These are phyloP conservation scores for Bombus consobrinus DNA, from an alignment of 1,140 invertebrate species.

Conservation along the genomic window DNA sequence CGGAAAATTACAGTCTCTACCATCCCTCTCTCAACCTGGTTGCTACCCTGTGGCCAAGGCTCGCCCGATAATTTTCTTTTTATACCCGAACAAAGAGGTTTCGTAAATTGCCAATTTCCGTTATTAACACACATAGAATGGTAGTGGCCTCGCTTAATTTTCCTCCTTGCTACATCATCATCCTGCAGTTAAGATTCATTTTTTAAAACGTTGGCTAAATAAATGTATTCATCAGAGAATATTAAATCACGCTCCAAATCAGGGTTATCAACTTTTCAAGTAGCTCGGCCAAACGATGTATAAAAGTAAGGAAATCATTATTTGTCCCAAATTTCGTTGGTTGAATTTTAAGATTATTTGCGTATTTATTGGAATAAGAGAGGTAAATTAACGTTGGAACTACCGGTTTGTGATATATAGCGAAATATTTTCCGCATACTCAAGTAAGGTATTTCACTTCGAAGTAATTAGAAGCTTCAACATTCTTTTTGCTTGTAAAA, in stretches of 20 bases:
- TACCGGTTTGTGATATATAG: too few species aligned
- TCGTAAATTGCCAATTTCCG: conserved; percentile 32
- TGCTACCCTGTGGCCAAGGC: background rate
- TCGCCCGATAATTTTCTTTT: conserved; percentile 29
- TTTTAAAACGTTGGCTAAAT: background rate
- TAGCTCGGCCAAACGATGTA: too few species aligned
- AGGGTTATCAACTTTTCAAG: background rate
- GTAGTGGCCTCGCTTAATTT: background rate
- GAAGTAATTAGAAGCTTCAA: too few species aligned
- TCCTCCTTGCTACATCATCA: background rate
- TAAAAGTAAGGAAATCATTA: too few species aligned
- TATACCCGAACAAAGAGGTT: conserved; percentile 16
- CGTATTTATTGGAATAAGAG: background rate
- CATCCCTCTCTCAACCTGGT: background rate
- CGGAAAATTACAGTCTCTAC: conserved; percentile 13
- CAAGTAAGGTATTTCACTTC: too few species aligned
- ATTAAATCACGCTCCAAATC: background rate
- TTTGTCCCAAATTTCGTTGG: too few species aligned
- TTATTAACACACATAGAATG: conserved; percentile 5
- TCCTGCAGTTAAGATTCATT: background rate
- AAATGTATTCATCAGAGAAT: background rate
- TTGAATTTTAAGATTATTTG: too few species aligned
- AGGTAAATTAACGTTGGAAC: background rate
- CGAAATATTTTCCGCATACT: too few species aligned
- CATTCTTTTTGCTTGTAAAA: too few species aligned